A percentile compares a stretch with the other conserved stretches of the same genome.
Evolutionary conservation across 2,888 invertebrate genomes (phyloP).

Genomic region (Tenthredo scrophulariae): DNA sequence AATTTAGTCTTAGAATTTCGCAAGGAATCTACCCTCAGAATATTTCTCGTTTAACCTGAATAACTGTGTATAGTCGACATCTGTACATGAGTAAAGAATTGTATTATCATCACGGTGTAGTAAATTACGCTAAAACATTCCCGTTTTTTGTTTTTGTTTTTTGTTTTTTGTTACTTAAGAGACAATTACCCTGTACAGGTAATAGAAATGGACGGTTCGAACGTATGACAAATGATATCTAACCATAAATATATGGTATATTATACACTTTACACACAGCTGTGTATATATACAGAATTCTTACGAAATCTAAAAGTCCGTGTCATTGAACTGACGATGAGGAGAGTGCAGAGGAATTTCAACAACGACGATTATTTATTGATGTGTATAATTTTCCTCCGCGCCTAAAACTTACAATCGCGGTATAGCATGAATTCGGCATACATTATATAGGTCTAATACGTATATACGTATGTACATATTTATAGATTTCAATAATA

Average conservation of each 20-base stretch:
- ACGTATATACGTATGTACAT: not conserved
- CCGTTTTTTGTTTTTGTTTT: not conserved
- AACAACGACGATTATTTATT: not conserved
- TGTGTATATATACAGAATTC: not conserved
- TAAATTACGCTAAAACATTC: not conserved
- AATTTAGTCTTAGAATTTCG: too few species aligned
- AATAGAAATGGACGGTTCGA: not conserved
- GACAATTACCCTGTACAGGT: not conserved
- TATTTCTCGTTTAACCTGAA: too few species aligned
- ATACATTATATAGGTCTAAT: not conserved
- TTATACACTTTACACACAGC: not conserved
- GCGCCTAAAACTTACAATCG: not conserved
- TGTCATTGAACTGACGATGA: slow-evolving; percentile 6
- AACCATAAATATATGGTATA: not conserved
- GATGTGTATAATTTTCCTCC: slow-evolving; percentile 1
- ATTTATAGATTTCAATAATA: not conserved
- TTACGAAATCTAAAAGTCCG: slow-evolving; percentile 10
- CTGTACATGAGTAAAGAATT: not conserved
- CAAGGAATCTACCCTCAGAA: too few species aligned
- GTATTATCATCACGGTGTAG: not conserved
- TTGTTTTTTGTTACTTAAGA: not conserved
- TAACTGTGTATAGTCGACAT: not conserved
- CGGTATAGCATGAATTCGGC: not conserved
- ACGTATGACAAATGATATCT: not conserved
- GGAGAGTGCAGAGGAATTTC: not conserved